Evolutionary conservation across 2,888 invertebrate species (phyloP), one percentile per base, ranked within the genome.

Genomic region (Theodoxus fluviatilis): DNA sequence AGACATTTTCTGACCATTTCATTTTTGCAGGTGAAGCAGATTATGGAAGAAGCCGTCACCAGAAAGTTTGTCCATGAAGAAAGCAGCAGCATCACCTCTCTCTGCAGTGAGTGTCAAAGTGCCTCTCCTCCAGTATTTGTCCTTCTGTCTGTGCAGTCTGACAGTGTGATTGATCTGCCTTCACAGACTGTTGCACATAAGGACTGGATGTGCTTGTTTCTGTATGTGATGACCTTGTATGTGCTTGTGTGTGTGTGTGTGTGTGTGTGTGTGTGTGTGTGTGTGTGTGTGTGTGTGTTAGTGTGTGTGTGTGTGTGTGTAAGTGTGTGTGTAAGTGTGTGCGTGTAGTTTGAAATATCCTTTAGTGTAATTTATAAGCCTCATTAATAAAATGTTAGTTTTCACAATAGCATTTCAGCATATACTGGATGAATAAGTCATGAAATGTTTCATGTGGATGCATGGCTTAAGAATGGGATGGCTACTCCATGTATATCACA

Each of bases 31-130:
- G 96, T 96, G 69, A 97, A 96, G 86, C 94, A 95, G 87, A 92
- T 96, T 72, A 96, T 96, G 96, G 96, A 96, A 89, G 96, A 96
- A 87, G 94, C 96, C 33, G 96, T 96, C 15, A 96, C 95, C 28
- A 91, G 93, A 78, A 95, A 95, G 88, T 94, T 93, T 85, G 93
- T 96, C 15, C 94, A 95, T 86, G 94, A 96, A 88, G 95, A 96
- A 83, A 95, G 95, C 83, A 93, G 94, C 73, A 93, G 93, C 68
- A 94, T 96, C 61, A 95, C 94, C n/a, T 92, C 95, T 0, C 89
- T 96, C 0, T 96, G 96, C 86, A 94, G 90, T 90, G 83, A 84
- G 87, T 81, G 9, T 55, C 12, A n/a, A 9, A 47, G 55, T 55
- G 22, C 15, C 12, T 61, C 61, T 61, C 61, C 33, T 33, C n/a